phyloP scores from a whole-genome alignment of 2,797 vertebrate species.

The Bovichtus diacanthus region DNA sequence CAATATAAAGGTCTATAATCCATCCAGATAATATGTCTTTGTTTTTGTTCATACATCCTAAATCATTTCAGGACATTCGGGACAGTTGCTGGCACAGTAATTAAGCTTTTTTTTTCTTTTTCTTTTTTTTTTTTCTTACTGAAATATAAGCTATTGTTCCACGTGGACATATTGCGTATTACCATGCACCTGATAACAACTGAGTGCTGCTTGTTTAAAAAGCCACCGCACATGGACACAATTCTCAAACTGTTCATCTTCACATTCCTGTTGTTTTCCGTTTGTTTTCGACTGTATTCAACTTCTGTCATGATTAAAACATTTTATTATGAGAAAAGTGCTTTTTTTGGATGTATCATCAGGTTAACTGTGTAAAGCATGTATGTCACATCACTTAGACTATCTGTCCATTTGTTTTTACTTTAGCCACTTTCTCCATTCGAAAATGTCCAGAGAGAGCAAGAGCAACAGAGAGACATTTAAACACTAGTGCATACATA shows the following conservation, averaged over 20 bases:
- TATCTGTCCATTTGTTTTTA: neutral
- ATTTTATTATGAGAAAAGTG: neutral
- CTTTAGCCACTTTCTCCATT: neutral
- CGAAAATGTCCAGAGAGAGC: neutral
- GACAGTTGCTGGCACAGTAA: neutral
- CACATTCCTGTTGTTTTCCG: neutral
- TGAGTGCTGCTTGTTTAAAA: neutral
- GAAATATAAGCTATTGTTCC: neutral
- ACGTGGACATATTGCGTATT: slow-evolving; percentile 30
- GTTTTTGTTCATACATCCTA: neutral
- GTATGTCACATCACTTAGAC: neutral
- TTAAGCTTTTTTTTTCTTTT: too few relatives aligned
- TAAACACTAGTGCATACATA: neutral
- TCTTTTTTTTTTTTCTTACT: neutral
- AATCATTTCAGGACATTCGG: neutral
- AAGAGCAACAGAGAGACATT: neutral
- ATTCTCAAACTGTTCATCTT: neutral
- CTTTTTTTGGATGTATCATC: neutral
- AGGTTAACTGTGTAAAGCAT: too few relatives aligned
- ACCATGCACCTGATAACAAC: slow-evolving; percentile 7
- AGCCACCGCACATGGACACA: neutral
- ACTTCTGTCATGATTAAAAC: neutral
- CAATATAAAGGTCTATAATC: neutral
- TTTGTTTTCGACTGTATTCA: too few relatives aligned
- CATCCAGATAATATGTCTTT: neutral